Base-by-base conservation (phyloP, 2,797 vertebrate species). In the Heterohyrax brucei region DNA sequence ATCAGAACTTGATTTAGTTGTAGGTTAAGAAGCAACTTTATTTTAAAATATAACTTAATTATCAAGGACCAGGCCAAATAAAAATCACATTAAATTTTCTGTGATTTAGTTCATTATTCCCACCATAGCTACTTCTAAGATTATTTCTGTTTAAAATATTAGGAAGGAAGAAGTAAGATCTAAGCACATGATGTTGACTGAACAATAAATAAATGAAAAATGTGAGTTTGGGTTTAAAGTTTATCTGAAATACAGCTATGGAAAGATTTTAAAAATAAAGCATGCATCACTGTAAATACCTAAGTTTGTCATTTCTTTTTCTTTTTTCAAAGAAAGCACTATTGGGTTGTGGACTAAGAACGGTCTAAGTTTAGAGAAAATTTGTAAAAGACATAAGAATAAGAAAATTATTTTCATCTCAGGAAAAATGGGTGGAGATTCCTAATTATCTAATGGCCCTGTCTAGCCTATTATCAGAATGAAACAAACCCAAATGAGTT, bases 121-220 rank as follows among this genome's bases (percentile, higher is more conserved):
- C 14, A 78, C 39, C 19, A 48, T 62, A 78, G 44, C 64, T 78
- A 53, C 64, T 66, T 87, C 9, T 73, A 79, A 76, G 19, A 4
- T 89, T 89, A 77, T 56, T 93, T 88, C 77, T 76, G n/a, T 89
- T 72, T 83, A 77, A 87, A 87, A 68, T 68, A 87, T n/a, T 53
- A 91, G 61, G 66, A 28, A 61, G 46, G 79, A 80, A 14, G 30
- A 88, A 92, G 62, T 78, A 72, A 68, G 62, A 33, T n/a, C 72
- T 78, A 92, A 87, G 75, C 30, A 16, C 28, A 72, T 56, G 80
- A 53, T 62, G 28, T 10, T 61, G 46, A 93, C 24, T 88, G 48
- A 95, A 59, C n/a, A 66, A 44, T 24, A 81, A 88, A 30, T 82
- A 84, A 79, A 64, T 70, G 46, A 89, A 84, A 92, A 53, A 87